Conservation (phyloP, 2,113 vertebrate species). For the Heliornis fulica region DNA sequence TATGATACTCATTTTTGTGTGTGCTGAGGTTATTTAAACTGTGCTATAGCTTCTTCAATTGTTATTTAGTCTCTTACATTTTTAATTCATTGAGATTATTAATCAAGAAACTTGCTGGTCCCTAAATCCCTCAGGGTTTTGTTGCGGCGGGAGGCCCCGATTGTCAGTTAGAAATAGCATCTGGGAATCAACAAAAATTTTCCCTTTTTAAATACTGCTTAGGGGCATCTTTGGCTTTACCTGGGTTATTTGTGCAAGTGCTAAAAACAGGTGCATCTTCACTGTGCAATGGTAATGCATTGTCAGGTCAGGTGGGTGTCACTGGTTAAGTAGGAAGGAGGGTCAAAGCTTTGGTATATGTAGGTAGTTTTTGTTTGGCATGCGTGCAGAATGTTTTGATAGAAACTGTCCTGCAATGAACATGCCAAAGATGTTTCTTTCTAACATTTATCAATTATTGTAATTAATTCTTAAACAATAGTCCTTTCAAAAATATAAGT, state of each 20-base stretch:
- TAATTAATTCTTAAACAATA: neutral
- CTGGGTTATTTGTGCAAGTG: neutral
- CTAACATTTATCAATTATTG: neutral
- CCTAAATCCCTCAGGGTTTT: neutral
- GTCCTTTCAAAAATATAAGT: neutral
- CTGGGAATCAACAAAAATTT: neutral
- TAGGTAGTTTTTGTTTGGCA: neutral
- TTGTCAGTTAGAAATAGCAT: neutral
- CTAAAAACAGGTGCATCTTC: neutral
- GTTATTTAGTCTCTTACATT: neutral
- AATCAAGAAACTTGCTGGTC: neutral
- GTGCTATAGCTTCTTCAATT: neutral
- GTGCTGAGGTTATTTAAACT: neutral
- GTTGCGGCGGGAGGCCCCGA: neutral
- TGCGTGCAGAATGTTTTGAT: accelerated
- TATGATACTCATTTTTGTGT: neutral
- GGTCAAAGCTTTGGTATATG: neutral
- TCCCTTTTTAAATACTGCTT: neutral
- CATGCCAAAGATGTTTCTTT: neutral
- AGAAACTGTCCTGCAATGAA: neutral
- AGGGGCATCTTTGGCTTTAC: neutral
- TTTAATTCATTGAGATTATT: neutral
- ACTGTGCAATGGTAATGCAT: neutral
- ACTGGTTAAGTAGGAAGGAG: neutral
- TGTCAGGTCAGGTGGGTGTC: neutral